Evolutionary conservation across 2,888 invertebrate genomes (phyloP), one percentile per base, ranked within the genome.

Genomic region (Petrolisthes manimaculis): DNA sequence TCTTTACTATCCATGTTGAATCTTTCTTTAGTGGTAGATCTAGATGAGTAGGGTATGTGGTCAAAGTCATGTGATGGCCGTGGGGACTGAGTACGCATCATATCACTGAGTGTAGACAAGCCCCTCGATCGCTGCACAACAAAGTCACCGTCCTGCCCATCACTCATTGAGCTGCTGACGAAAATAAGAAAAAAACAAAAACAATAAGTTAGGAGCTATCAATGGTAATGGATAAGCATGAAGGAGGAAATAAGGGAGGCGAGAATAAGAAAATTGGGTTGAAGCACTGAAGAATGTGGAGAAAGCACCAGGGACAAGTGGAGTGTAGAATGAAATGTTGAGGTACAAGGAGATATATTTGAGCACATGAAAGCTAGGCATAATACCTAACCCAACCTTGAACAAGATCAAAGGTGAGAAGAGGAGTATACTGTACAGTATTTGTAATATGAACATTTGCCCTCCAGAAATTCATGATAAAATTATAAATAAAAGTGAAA

Each of bases 1-100:
- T 95, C 95, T 92, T 95, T 95, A 85, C 94, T 94, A 92, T 95
- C 95, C 92, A 94, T 94, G 93, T 95, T 95, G 90, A 93, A 94
- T 92, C 94, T 95, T 93, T 95, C 95, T 93, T 95, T 95, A 91
- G 89, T 75, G 8, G 84, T 79, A 55, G 87, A 77, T 80, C 88
- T 75, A 0, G 86, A 84, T 51, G 87, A 87, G 74, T 89, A 87
- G 3, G 85, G 82, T 14, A 86, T 79, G 37, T 90, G 74, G 37
- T 90, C 90, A 61, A 87, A 83, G n/a, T 86, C 88, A 54, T 91
- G 90, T 53, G 89, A 89, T 21, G 89, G 89, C 4, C 90, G 83
- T 37, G 89, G 89, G 4, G 88, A 85, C 86, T 89, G 88, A 56
- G 86, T 89, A 69, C 91, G 89, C 89, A 91, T 88, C 91, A 91